Evolutionary conservation across 2,797 vertebrate genomes (phyloP), one percentile per base, ranked within the genome.

Genomic region (Eulemur mongoz): DNA sequence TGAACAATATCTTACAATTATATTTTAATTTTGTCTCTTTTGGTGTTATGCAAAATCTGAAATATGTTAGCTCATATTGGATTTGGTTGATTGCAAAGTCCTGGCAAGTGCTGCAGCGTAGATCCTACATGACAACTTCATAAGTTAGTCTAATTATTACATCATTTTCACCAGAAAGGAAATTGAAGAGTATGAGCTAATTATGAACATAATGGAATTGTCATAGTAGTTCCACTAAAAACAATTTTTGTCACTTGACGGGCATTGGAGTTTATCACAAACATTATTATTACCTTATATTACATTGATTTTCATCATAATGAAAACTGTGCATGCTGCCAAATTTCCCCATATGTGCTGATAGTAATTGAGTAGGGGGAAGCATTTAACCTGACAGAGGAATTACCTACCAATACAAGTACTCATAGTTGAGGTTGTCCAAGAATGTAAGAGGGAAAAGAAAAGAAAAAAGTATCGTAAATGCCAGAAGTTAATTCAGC

Each of bases 391-490:
- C 79, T 80, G 14, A 72, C 72, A 94, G 72, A 78, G 57, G 52
- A 97, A 88, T 92, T 72, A 54, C 45, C 17, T 14, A 67, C 35
- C 38, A 45, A 85, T 43, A 38, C 48, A 89, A 50, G 57, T 45
- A 76, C 40, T 76, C 25, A 84, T 45, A 96, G 63, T 32, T 59
- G 50, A 48, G 7, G 2, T 48, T 92, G 18, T 27, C 35, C 0
- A 65, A 87, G 59, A 38, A 83, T 75, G 90, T 27, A 22, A 30
- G 32, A 83, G 32, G 25, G 3, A 25, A 75, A 85, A 43, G 32
- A 84, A 91, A 81, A 86, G 23, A 91, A 83, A 40, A 80, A 95
- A 89, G 40, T 54, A 87, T 86, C 70, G 20, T 94, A 72, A 96
- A 81, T 89, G 65, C 48, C 45, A 93, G 83, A 89, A 76, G n/a